Evolutionary conservation across 1,140 invertebrate species (phyloP), one percentile per base, ranked within the genome.

Genomic region (Bombus huntii): DNA sequence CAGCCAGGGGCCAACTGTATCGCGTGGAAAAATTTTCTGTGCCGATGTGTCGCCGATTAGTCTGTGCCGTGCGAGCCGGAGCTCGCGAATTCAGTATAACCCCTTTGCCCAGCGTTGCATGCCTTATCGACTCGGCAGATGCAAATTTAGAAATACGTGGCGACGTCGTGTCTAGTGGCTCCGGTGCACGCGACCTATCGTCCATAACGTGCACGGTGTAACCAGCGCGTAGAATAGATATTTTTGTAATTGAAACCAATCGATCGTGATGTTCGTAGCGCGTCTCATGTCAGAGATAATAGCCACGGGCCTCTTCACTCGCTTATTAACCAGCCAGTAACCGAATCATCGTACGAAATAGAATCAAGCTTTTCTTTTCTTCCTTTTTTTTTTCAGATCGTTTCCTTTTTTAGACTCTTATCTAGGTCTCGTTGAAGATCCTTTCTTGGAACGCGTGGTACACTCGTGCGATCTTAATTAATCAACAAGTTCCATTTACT

Each of bases 241-340:
- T 88, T 89, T 88, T 86, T 89, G 83, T 86, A 89, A 89, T 89
- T 89, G 88, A 89, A 89, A 89, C 76, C 86, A 73, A 89, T 89
- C 80, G 88, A 86, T 89, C 75, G 76, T n/a, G 59, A 62, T 73
- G 70, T 77, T 66, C 39, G 74, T 31, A 37, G 18, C 75, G 39
- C 74, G 87, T 73, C 65, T 37, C 75, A 28, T 62, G 39, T 44
- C 39, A 15, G 18, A 42, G 57, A 68, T 85, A 88, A 89, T 85
- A 37, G 10, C 28, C 31, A 22, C 34, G n/a, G n/a, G n/a, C 65
- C 65, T 34, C 25, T 74, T 74, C 72, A 9, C 34, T 74, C 31
- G 31, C 22, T 53, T 34, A 31, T 75, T 34, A 75, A 53, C 47
- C 25, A 31, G 10, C 4, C 31, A 22, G 47, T 53, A 53, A 53